These are phyloP conservation scores for Macrochelys suwanniensis DNA, from an alignment of 2,797 vertebrate genomes.

Conservation along the genomic window DNA sequence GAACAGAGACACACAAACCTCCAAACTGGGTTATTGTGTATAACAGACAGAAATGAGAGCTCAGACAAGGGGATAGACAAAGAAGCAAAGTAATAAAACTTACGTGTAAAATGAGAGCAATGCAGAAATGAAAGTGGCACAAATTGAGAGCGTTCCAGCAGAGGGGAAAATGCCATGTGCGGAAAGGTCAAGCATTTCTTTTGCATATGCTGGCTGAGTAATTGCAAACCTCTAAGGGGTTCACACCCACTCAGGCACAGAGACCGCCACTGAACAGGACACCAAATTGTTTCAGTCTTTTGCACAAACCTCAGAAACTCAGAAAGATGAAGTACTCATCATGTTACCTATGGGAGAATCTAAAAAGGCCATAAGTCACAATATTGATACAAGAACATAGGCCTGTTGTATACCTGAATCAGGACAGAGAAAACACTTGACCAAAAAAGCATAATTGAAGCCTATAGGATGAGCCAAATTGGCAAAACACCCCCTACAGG, in stretches of 20 bases:
- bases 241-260: background rate
- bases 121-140: background rate
- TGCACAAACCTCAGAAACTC: background rate
- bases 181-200: constrained; percentile 6
- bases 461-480: background rate
- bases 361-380: background rate
- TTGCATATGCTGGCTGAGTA: constrained; percentile 2
- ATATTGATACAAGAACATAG: background rate
- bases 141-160: background rate
- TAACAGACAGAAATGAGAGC: background rate
- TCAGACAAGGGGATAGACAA: background rate
- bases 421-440: background rate
- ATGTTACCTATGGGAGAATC: background rate
- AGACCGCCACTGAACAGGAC: background rate
- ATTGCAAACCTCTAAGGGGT: background rate
- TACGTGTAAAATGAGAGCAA: background rate
- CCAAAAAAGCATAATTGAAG: background rate
- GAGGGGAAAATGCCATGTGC: background rate
- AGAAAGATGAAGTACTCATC: constrained; percentile 12
- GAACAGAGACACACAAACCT: background rate
- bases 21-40: background rate
- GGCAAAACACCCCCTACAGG: background rate
- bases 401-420: background rate
- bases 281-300: constrained; percentile 1
- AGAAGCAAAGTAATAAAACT: background rate